A percentile compares a stretch with the other conserved stretches of the same genome.
Conservation (phyloP, 2,797 vertebrate genomes). For the Uromys caudimaculatus region DNA sequence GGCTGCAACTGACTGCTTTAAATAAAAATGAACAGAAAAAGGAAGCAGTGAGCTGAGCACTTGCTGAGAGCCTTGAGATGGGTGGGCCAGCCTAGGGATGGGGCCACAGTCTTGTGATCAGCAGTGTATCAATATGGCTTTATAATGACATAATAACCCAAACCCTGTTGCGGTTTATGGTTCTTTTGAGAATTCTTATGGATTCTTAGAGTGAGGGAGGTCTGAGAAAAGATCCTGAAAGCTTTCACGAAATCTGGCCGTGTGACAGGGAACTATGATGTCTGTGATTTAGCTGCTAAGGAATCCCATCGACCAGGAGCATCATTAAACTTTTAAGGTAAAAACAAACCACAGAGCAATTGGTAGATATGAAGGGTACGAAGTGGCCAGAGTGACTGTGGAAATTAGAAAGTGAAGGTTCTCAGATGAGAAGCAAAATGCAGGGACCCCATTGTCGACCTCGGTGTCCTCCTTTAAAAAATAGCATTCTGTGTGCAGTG, state of each 20-base stretch:
- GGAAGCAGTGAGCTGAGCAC: slow-evolving; percentile 67
- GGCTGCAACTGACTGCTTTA: background rate
- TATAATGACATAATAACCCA: slow-evolving; percentile 89
- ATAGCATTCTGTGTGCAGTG: slow-evolving; percentile 69
- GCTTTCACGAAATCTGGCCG: slow-evolving; percentile 86
- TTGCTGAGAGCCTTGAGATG: slow-evolving; percentile 75
- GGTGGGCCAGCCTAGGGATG: slow-evolving; percentile 73
- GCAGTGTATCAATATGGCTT: slow-evolving; percentile 87
- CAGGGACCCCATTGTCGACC: slow-evolving; percentile 59
- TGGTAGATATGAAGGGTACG: background rate
- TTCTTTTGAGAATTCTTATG: slow-evolving; percentile 89
- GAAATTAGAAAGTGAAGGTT: slow-evolving; percentile 71
- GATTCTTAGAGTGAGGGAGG: slow-evolving; percentile 87
- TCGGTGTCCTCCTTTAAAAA: slow-evolving; percentile 83
- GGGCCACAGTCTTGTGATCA: slow-evolving; percentile 85
- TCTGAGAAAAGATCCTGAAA: slow-evolving; percentile 87
- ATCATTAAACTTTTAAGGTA: slow-evolving; percentile 89
- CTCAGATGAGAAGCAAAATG: slow-evolving; percentile 75
- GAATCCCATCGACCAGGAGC: slow-evolving; percentile 86
- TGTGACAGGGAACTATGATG: slow-evolving; percentile 84
- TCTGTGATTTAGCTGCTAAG: slow-evolving; percentile 87
- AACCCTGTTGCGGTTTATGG: slow-evolving; percentile 88
- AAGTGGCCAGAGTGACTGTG: slow-evolving; percentile 54
- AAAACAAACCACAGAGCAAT: slow-evolving; percentile 64
- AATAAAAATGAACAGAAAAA: background rate